Conservation (phyloP, 2,888 invertebrate species). For the Formica aserva region DNA sequence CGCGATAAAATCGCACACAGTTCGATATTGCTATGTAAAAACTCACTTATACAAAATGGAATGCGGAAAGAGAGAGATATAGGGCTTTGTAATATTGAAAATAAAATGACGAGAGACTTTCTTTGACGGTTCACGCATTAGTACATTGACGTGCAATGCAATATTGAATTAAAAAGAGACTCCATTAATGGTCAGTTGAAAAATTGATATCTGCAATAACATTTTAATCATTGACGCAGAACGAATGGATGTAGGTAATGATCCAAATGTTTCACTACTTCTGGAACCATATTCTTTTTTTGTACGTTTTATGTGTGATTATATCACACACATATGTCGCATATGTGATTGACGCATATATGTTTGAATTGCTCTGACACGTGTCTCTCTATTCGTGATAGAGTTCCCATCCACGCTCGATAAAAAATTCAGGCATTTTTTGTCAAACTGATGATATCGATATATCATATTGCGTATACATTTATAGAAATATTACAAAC, state of each 20-base stretch:
- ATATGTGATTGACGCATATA: background rate
- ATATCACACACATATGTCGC: background rate
- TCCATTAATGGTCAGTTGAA: background rate
- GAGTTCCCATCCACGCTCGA: background rate
- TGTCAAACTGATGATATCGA: background rate
- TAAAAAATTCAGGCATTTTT: conserved; percentile 25
- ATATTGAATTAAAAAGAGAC: background rate
- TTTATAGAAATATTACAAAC: background rate
- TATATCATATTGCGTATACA: background rate
- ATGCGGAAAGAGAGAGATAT: background rate
- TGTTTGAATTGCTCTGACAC: background rate
- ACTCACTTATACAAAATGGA: background rate
- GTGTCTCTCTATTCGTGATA: background rate
- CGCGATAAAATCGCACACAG: background rate
- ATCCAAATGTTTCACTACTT: background rate
- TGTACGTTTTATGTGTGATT: background rate
- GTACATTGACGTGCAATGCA: background rate
- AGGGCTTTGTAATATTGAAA: background rate
- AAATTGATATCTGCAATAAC: background rate
- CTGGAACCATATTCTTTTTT: background rate
- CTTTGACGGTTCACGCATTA: background rate
- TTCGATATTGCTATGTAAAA: background rate
- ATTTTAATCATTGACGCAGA: background rate
- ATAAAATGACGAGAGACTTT: background rate
- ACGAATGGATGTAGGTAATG: background rate